Evolutionary conservation across 2,797 vertebrate genomes (phyloP).

Genomic region (Bovichtus diacanthus): DNA sequence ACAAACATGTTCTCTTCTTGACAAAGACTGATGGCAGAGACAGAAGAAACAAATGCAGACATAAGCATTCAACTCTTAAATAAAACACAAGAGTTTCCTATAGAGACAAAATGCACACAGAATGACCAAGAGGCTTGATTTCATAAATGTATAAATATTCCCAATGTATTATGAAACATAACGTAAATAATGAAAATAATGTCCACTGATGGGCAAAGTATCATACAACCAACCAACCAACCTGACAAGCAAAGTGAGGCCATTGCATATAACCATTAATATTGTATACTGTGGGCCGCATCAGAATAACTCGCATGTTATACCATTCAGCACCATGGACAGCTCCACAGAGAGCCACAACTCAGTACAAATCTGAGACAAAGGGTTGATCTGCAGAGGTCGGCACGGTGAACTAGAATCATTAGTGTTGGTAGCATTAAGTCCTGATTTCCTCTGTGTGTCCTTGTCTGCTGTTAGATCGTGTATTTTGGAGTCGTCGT

Average conservation of each 20-base stretch:
- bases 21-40: not conserved
- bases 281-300: slow-evolving; percentile 18
- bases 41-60: not conserved
- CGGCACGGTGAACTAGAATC: slow-evolving; percentile 11
- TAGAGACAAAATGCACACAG: not conserved
- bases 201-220: slow-evolving; percentile 42
- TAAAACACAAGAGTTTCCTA: not conserved
- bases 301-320: not conserved
- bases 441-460: slow-evolving; percentile 24
- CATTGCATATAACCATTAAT: slow-evolving; percentile 40
- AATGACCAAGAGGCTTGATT: slow-evolving; percentile 33
- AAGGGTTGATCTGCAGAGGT: slow-evolving; percentile 21
- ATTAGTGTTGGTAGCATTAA: not conserved
- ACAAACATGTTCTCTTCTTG: slow-evolving; percentile 1
- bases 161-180: slow-evolving; percentile 53
- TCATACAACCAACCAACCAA: not conserved
- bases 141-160: slow-evolving; percentile 61
- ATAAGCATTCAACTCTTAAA: not conserved
- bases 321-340: slow-evolving; percentile 35
- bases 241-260: slow-evolving; percentile 46
- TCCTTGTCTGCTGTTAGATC: slow-evolving; percentile 27
- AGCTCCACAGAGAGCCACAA: not conserved
- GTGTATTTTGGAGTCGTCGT: slow-evolving; percentile 2
- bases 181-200: slow-evolving; percentile 63
- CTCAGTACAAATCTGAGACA: not conserved